phyloP scores from a whole-genome alignment of 2,113 vertebrate genomes.

The Nannospalax galili region DNA sequence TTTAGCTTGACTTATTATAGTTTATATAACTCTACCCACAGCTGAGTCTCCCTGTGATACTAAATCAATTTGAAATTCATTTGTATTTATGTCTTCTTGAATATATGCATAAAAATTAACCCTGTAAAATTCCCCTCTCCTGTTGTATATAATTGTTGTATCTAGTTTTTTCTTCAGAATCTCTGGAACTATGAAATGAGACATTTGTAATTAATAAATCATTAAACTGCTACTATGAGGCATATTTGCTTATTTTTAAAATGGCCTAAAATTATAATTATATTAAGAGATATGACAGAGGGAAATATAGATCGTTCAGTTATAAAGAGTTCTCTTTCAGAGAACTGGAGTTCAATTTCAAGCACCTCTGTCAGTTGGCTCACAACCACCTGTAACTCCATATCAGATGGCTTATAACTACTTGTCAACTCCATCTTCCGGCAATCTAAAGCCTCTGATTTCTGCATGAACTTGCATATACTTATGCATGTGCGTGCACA shows the following conservation, averaged over 20 bases:
- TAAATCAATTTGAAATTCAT: background rate
- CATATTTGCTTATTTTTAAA: background rate
- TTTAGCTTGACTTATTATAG: background rate
- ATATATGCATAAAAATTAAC: background rate
- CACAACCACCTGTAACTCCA: no score
- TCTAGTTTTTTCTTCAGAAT: background rate
- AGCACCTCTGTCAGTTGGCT: no score
- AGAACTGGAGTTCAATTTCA: no score
- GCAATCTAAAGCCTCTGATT: no score
- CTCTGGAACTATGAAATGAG: background rate
- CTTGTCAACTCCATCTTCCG: no score
- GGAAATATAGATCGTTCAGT: no score
- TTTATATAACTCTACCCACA: background rate
- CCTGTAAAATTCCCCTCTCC: background rate
- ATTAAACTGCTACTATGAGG: background rate
- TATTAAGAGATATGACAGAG: no score
- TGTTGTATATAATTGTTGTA: background rate
- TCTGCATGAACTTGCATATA: no score
- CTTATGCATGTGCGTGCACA: no score
- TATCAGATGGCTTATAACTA: no score
- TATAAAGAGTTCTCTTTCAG: no score
- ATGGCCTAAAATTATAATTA: background rate
- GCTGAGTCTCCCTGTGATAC: background rate
- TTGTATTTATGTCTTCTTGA: background rate
- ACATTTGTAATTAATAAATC: background rate